Evolutionary conservation across 2,797 vertebrate genomes (phyloP).

Genomic region (Monodelphis domestica): DNA sequence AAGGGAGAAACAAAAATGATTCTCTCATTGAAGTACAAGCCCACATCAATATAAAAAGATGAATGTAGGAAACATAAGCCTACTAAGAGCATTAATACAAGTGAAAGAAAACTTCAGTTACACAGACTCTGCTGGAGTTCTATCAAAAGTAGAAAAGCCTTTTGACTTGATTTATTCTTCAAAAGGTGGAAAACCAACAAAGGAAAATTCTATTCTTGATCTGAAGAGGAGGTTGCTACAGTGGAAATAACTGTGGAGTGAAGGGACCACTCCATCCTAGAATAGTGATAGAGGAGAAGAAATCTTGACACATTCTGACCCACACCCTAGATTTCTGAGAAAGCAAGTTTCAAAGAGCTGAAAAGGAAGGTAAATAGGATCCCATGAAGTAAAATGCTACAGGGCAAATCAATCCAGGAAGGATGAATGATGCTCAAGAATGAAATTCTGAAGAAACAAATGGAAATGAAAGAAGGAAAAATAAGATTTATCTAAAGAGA

Average conservation of each 20-base stretch:
- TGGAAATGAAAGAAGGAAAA: background rate
- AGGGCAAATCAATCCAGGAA: background rate
- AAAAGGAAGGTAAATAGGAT: background rate
- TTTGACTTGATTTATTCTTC: background rate
- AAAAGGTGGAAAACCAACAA: background rate
- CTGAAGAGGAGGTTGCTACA: background rate
- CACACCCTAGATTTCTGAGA: background rate
- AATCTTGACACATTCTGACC: background rate
- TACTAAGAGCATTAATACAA: background rate
- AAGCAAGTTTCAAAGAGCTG: background rate
- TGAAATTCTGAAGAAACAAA: background rate
- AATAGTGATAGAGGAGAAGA: background rate
- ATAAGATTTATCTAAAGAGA: background rate
- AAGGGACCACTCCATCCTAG: background rate
- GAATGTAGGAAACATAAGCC: background rate
- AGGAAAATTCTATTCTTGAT: background rate
- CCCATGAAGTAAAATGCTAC: background rate
- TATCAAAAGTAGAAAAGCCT: background rate
- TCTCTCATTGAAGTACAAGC: background rate
- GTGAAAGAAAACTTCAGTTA: background rate
- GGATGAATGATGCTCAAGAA: background rate
- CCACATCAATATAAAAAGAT: background rate
- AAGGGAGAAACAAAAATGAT: background rate
- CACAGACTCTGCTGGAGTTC: background rate
- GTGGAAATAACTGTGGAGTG: background rate